Evolutionary conservation across 1,140 invertebrate genomes (phyloP), one percentile per base, ranked within the genome.

Genomic region (Drosophila pseudoananassae): DNA sequence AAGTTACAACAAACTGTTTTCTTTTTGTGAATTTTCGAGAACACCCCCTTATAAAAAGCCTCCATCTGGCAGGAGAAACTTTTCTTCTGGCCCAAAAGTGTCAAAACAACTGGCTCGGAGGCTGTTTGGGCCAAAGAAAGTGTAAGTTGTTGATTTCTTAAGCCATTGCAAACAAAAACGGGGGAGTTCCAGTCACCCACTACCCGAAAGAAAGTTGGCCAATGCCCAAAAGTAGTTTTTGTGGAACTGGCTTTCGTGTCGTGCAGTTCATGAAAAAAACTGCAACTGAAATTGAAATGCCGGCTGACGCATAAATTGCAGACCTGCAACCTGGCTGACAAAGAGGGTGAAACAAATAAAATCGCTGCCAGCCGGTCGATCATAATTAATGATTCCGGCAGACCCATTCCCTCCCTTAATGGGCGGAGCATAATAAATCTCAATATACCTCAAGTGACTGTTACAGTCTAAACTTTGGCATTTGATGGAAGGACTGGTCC

Each of bases 381-480:
- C 58, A 88, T 87, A 87, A 87, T 87, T 87, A 87, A 87, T 87
- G 83, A 88, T 83, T 23, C 17, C 2, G 9, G 20, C 31, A 6
- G 58, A 20, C 38, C 59, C 25, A 23, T 49, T 56, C 40, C 47
- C 46, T 1, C 10, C 14, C 8, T n/a, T 25, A 54, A 27, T 25
- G 5, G 40, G 10, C 29, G 46, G 25, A 40, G 54, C 58, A 69
- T 60, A 77, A 88, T 88, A 88, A 88, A 89, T 88, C 83, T 89
- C 79, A 88, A 88, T 88, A 88, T 73, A 89, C 77, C 79, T 83
- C 76, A 83, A 79, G 84, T 89, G 83, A 74, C 73, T 76, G 78
- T 76, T 76, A 72, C 70, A 76, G 57, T 72, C 76, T 70, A 68
- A 88, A 64, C 84, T 89, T 82, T 88, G 83, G 73, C 83, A 88